Percentiles rank a stretch among this genome's conserved stretches.
Evolutionary conservation across 1,140 invertebrate genomes (phyloP).

Genomic region (Mercenaria mercenaria): DNA sequence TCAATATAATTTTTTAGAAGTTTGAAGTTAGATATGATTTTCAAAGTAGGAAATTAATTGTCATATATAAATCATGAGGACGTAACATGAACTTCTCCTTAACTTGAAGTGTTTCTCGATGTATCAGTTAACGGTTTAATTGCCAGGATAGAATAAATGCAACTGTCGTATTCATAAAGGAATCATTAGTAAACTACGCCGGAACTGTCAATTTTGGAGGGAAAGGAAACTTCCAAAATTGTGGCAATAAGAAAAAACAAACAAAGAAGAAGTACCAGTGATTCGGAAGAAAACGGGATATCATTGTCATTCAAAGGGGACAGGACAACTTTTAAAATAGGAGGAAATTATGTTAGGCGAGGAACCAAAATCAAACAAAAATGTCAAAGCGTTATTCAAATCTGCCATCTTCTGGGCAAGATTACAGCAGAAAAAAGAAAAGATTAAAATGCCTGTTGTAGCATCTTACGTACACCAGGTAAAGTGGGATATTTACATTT

Average conservation of each 20-base stretch:
- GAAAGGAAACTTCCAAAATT: too few relatives aligned
- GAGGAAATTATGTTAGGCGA: not conserved
- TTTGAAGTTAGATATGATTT: not conserved
- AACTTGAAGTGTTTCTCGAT: not conserved
- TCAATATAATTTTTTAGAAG: not conserved
- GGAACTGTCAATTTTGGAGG: too few relatives aligned
- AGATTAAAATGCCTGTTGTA: not conserved
- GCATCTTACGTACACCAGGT: constrained; percentile 10
- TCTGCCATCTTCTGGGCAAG: not conserved
- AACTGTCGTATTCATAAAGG: too few relatives aligned
- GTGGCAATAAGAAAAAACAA: too few relatives aligned
- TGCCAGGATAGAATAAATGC: too few relatives aligned
- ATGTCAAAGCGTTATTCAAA: not conserved
- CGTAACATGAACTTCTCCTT: not conserved
- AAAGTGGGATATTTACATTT: not conserved
- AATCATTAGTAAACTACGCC: too few relatives aligned
- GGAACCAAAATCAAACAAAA: not conserved
- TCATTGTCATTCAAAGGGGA: too few relatives aligned
- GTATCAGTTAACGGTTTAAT: not conserved
- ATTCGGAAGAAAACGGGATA: not conserved
- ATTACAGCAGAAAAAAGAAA: constrained; percentile 14
- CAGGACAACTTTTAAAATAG: too few relatives aligned
- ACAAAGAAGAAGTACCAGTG: not conserved
- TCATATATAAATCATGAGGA: not conserved
- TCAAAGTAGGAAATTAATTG: not conserved